phyloP scores from a whole-genome alignment of 2,797 vertebrate genomes.

The Parauchenoglanis punctatus region DNA sequence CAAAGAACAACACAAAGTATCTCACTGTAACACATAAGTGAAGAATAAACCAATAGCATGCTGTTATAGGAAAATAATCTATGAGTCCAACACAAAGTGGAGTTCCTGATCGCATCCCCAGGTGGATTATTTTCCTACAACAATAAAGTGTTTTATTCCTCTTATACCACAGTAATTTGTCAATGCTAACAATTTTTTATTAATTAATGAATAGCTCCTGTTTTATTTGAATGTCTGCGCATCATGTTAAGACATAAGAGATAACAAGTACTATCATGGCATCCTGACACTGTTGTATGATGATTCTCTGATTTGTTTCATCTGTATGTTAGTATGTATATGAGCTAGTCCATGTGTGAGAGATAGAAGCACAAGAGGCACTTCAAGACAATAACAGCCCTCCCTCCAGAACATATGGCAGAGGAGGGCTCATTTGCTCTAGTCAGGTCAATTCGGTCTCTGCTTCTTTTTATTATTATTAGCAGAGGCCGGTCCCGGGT shows the following conservation, averaged over 20 bases:
- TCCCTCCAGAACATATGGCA: not conserved
- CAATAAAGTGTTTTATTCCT: not conserved
- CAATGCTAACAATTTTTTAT: not conserved
- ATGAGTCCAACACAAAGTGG: not conserved
- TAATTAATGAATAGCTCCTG: too few relatives aligned
- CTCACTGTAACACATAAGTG: not conserved
- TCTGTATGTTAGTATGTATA: not conserved
- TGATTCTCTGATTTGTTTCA: not conserved
- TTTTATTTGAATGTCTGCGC: too few relatives aligned
- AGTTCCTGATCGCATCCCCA: too few relatives aligned
- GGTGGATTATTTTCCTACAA: not conserved
- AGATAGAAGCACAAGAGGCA: not conserved
- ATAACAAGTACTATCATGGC: not conserved
- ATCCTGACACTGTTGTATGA: not conserved
- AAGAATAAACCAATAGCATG: not conserved
- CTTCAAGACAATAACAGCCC: not conserved
- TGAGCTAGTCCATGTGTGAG: not conserved
- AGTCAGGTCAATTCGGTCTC: constrained; percentile 6
- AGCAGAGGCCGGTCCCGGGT: not conserved
- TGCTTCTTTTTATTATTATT: constrained; percentile 20
- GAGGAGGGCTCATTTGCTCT: not conserved
- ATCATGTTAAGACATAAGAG: too few relatives aligned
- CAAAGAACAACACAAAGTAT: not conserved
- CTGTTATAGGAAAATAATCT: not conserved
- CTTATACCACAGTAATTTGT: not conserved